Conservation (phyloP, 2,888 invertebrate genomes). For the Epicampocera succincta region DNA sequence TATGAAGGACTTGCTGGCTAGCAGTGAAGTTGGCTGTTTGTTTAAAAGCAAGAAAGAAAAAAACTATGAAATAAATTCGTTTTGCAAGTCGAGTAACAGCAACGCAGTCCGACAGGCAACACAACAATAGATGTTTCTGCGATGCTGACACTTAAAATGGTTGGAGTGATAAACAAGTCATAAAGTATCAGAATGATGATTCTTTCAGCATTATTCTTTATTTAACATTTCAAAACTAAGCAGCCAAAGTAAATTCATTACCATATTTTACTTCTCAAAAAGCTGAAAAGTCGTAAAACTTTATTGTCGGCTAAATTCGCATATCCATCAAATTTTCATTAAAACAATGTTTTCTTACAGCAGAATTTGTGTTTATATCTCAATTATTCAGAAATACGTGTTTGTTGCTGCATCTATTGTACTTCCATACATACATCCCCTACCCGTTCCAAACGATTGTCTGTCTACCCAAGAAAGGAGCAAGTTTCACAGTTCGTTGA, state of each 20-base stretch:
- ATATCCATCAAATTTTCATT: conserved; percentile 67
- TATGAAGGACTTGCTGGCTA: conserved; percentile 3
- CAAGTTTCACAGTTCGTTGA: conserved; percentile 40
- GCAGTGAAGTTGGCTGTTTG: conserved; percentile 7
- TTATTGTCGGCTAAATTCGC: conserved; percentile 61
- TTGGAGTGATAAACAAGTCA: conserved; percentile 27
- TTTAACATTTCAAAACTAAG: conserved; percentile 65
- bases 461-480: conserved; percentile 8
- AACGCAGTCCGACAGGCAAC: not conserved
- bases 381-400: conserved; percentile 1
- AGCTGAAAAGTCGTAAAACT: conserved; percentile 64
- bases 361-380: conserved; percentile 7
- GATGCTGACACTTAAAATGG: not conserved
- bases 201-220: conserved; percentile 51
- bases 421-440: too few species aligned
- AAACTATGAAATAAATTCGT: conserved; percentile 21
- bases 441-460: conserved; percentile 2
- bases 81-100: conserved; percentile 1
- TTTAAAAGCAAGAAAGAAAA: conserved; percentile 28
- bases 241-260: conserved; percentile 64
- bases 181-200: conserved; percentile 43
- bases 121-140: not conserved
- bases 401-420: conserved; percentile 1
- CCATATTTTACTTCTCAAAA: conserved; percentile 60
- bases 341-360: conserved; percentile 44